phyloP scores from a whole-genome alignment of 2,797 vertebrate species.

The Cuculus canorus region DNA sequence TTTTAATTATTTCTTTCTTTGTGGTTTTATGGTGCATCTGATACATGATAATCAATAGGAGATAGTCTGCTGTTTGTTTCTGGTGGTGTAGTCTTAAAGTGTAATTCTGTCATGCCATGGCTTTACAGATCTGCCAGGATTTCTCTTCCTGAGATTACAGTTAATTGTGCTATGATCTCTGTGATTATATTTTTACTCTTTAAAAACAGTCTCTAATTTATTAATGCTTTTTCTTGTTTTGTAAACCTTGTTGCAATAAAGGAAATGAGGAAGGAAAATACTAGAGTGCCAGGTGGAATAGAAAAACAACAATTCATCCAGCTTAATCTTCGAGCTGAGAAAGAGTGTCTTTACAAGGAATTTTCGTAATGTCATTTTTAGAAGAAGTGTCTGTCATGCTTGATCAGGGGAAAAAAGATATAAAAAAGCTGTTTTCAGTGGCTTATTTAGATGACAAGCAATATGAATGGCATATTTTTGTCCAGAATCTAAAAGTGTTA shows the following conservation, averaged over 20 bases:
- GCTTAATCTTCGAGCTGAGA: not conserved
- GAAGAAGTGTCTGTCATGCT: not conserved
- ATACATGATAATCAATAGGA: not conserved
- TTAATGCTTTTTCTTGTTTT: constrained; percentile 2
- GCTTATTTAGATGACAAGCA: constrained; percentile 24
- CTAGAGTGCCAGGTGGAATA: not conserved
- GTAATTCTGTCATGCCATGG: not conserved
- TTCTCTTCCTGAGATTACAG: not conserved
- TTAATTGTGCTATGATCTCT: not conserved
- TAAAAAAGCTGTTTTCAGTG: constrained; percentile 37
- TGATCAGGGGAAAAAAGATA: not conserved
- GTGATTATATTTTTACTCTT: not conserved
- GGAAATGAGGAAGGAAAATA: not conserved
- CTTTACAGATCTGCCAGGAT: not conserved
- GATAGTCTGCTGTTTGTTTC: not conserved
- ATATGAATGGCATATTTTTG: constrained; percentile 29
- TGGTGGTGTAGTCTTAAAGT: not conserved
- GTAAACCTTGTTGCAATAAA: constrained; percentile 23
- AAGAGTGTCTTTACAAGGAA: not conserved
- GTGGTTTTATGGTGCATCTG: not conserved
- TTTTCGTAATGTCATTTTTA: not conserved
- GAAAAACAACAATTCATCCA: not conserved
- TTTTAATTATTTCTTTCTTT: not conserved
- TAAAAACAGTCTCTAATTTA: not conserved
- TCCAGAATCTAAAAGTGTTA: not conserved